phyloP scores from a whole-genome alignment of 64 coral and sea anemone genomes.

The Trachythela sp. region DNA sequence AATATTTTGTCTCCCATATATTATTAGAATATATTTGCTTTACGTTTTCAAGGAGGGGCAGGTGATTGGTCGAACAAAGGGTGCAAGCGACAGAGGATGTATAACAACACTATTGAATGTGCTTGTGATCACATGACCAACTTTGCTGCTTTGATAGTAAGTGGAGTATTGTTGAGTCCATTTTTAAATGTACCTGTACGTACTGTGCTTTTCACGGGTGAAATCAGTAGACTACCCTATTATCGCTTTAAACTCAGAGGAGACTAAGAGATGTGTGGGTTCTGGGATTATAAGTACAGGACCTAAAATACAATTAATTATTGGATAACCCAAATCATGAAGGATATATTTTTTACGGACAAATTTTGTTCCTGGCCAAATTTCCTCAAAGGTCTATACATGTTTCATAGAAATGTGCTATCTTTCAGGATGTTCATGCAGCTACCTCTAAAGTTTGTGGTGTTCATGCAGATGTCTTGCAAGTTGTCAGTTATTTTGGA shows the following conservation, averaged over 20 bases:
- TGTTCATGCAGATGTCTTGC: conserved; percentile 62
- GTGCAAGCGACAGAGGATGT: conserved; percentile 55
- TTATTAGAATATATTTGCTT: too few species aligned
- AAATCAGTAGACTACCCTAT: too few species aligned
- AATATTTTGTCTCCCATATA: background rate
- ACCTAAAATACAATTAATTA: too few species aligned
- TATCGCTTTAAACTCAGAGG: too few species aligned
- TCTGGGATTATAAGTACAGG: too few species aligned
- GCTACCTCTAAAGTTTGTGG: conserved; percentile 75
- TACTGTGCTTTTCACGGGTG: too few species aligned
- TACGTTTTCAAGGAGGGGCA: conserved; percentile 35
- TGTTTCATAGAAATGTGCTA: too few species aligned
- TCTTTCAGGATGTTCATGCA: conserved; percentile 76
- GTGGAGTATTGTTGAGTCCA: background rate
- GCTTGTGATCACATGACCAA: conserved; percentile 99
- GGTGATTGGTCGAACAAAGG: conserved; percentile 77
- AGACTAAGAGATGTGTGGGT: too few species aligned
- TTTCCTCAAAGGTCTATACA: too few species aligned
- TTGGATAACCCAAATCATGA: too few species aligned
- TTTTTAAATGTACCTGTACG: background rate
- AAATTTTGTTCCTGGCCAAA: too few species aligned
- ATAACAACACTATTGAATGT: conserved; percentile 81
- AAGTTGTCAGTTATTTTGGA: conserved; percentile 74
- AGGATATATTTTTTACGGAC: too few species aligned
- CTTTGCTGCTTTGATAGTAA: conserved; percentile 91